Conservation (phyloP, 2,113 vertebrate genomes). For the Ochotona curzoniae region DNA sequence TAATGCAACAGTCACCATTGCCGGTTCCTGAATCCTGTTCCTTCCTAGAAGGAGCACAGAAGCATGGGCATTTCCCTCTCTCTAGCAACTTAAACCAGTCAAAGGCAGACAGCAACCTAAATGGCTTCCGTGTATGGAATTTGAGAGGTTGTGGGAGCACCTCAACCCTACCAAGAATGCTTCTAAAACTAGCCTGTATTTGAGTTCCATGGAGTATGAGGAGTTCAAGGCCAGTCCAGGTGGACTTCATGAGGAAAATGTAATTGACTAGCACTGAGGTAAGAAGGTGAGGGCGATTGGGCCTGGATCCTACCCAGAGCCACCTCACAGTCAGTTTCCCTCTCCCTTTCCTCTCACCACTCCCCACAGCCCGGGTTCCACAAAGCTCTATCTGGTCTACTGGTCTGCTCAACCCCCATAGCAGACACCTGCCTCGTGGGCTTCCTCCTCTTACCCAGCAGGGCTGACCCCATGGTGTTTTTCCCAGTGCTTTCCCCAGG, state of each 20-base stretch:
- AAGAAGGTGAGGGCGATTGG: background rate
- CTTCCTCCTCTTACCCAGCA: slow-evolving; percentile 56
- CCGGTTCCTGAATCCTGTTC: slow-evolving; percentile 29
- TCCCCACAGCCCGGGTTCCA: background rate
- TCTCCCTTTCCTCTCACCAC: background rate
- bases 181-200: background rate
- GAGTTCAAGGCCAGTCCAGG: background rate
- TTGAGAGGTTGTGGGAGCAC: background rate
- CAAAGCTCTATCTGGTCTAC: background rate
- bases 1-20: background rate
- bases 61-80: slow-evolving; percentile 36
- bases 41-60: slow-evolving; percentile 64
- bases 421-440: slow-evolving; percentile 23
- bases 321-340: background rate
- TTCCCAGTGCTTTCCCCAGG: slow-evolving; percentile 79
- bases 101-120: background rate
- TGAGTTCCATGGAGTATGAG: background rate
- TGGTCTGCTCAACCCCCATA: slow-evolving; percentile 25
- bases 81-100: background rate
- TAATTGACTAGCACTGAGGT: background rate
- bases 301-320: background rate
- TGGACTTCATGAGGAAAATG: background rate
- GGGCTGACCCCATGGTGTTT: slow-evolving; percentile 47
- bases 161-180: background rate
- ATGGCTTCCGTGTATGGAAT: background rate